Conservation (phyloP, 2,113 vertebrate genomes). For the Cyanistes caeruleus region DNA sequence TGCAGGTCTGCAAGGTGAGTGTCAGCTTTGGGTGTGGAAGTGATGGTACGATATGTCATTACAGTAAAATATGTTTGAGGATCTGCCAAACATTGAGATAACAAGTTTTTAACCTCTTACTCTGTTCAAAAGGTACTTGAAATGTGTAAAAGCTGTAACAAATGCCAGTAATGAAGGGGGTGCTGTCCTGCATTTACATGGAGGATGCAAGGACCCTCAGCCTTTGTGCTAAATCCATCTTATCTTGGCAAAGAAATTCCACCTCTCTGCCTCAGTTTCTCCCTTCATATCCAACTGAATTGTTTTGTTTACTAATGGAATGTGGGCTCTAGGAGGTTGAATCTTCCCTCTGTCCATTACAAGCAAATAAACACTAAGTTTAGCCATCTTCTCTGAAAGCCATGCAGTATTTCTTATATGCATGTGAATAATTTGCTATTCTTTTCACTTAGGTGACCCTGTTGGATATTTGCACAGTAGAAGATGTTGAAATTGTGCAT, state of each 20-base stretch:
- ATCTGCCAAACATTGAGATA: neutral
- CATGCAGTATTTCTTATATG: accelerated
- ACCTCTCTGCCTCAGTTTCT: neutral
- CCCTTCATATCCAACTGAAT: neutral
- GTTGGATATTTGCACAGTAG: constrained; percentile 62
- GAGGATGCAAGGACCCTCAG: neutral
- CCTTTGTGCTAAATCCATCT: neutral
- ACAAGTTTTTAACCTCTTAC: neutral
- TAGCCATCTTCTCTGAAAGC: neutral
- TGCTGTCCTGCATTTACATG: neutral
- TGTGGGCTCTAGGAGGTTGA: neutral
- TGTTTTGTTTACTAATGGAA: neutral
- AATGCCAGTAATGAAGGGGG: neutral
- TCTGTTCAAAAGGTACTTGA: neutral
- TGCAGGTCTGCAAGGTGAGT: constrained; percentile 78
- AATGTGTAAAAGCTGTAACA: neutral
- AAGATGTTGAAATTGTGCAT: constrained; percentile 76
- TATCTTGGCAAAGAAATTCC: neutral
- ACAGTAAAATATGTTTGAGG: neutral
- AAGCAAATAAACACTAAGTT: neutral
- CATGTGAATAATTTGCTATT: neutral
- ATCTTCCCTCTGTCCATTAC: neutral
- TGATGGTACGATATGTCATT: neutral
- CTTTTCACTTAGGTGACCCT: constrained; percentile 74
- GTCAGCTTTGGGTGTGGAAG: neutral